Evolutionary conservation across 2,888 invertebrate genomes (phyloP).

Genomic region (Cordilura impudica): DNA sequence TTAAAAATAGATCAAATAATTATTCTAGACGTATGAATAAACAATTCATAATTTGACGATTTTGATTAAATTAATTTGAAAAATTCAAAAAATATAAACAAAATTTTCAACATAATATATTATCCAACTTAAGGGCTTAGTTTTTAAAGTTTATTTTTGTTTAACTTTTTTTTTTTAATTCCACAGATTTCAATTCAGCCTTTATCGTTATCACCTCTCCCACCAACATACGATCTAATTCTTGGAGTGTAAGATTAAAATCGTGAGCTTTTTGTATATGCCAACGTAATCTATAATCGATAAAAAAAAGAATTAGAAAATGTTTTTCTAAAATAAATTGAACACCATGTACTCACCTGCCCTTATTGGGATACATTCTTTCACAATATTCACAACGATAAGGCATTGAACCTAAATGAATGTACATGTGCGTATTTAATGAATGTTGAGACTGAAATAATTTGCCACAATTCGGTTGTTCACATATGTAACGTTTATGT

Average conservation of each 20-base stretch:
- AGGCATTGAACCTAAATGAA: conserved; percentile 62
- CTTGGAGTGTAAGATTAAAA: conserved; percentile 50
- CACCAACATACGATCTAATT: conserved; percentile 62
- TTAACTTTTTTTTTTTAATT: not conserved
- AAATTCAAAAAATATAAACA: too few species aligned
- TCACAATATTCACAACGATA: conserved; percentile 63
- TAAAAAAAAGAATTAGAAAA: not conserved
- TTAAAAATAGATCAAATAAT: too few species aligned
- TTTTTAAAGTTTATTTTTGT: too few species aligned
- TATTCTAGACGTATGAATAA: too few species aligned
- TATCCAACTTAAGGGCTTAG: too few species aligned
- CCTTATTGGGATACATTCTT: conserved; percentile 55
- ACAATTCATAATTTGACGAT: too few species aligned
- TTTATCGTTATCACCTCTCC: conserved; percentile 42
- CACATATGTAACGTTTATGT: conserved; percentile 63
- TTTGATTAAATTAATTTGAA: too few species aligned
- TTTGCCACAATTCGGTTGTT: conserved; percentile 59
- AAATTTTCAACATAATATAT: too few species aligned
- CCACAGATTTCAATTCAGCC: conserved; percentile 19
- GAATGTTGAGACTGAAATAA: conserved; percentile 62
- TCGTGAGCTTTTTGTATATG: conserved; percentile 58
- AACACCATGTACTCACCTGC: conserved; percentile 59
- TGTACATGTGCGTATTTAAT: conserved; percentile 63
- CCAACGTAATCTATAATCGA: conserved; percentile 59
- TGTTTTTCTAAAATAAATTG: too few species aligned